A percentile compares a stretch with the other conserved stretches of the same genome.
Evolutionary conservation across 2,888 invertebrate genomes (phyloP).

Genomic region (Chalcis sispes): DNA sequence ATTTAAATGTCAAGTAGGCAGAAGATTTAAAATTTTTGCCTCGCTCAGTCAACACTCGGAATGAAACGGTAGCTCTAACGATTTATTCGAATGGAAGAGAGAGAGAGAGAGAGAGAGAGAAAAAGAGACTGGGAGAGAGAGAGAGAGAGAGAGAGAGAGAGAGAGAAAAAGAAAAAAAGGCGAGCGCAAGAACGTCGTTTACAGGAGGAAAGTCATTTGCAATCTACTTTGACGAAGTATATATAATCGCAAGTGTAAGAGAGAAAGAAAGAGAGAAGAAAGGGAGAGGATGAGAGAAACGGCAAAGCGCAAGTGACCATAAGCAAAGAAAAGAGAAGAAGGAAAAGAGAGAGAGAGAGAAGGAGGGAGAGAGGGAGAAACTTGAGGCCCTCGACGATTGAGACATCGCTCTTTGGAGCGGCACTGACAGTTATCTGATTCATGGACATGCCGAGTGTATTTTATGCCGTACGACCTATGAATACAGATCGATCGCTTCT

Average conservation of each 20-base stretch:
- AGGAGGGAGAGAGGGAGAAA: conserved; percentile 56
- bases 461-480: conserved; percentile 76
- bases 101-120: conserved; percentile 2
- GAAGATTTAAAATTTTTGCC: conserved; percentile 43
- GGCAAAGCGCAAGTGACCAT: conserved; percentile 9
- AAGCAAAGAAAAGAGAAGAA: conserved; percentile 30
- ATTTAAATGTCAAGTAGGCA: conserved; percentile 10
- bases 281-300: not conserved
- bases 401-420: conserved; percentile 72
- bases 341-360: conserved; percentile 23
- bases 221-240: conserved; percentile 43
- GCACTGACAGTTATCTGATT: conserved; percentile 76
- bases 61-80: conserved; percentile 32
- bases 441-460: conserved; percentile 76
- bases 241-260: conserved; percentile 17
- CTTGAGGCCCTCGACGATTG: conserved; percentile 69
- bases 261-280: conserved; percentile 22
- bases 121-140: conserved; percentile 21
- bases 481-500: conserved; percentile 74
- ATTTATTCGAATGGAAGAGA: conserved; percentile 21
- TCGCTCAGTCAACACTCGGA: conserved; percentile 16
- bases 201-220: conserved; percentile 47
- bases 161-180: no score
- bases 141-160: no score
- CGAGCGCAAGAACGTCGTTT: conserved; percentile 24